Base-by-base conservation (phyloP, 2,888 invertebrate species). In the Ischnus inquisitorius region DNA sequence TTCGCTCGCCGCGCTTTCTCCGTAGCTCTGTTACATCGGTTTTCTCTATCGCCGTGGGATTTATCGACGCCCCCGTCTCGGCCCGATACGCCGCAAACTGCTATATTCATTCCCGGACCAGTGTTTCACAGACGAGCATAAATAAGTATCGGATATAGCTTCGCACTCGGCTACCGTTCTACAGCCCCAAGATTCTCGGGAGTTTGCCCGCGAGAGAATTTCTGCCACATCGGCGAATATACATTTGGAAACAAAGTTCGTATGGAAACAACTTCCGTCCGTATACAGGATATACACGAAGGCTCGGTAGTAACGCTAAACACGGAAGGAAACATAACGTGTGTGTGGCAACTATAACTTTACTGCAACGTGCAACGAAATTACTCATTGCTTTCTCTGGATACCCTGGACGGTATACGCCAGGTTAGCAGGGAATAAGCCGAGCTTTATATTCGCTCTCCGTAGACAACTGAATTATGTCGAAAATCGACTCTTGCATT, bases 41-140 rank as follows among this genome's bases (percentile, higher is more conserved):
- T 48, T 71, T 19, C 28, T 22, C 43, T 46, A 14, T 65, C 5
- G 48, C 41, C 41, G 48, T 65, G 60, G 67, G 76, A 84, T 84
- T 84, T 84, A 84, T 84, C 57, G 83, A 64, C 57, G 54, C 48
- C 62, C 34, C 67, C 41, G 41, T 25, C 71, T 48, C 74, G 68
- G 68, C 67, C 83, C 80, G 82, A 85, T 86, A 85, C 80, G 78
- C 78, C 60, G n/a, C 77, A 71, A 86, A 83, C 79, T 79, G 68
- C 86, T 82, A 84, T 87, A 87, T 87, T 86, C 84, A 86, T 86
- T 81, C 82, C 76, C 72, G 39, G 64, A 8, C 19, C 76, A 84
- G 72, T 83, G 80, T 87, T 86, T 84, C 79, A 84, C 78, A 79
- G 83, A 83, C 78, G 71, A 85, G 80, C 82, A 87, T 87, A 80